Evolutionary conservation across 1,140 invertebrate species (phyloP).

Genomic region (Tetraneura akinire): DNA sequence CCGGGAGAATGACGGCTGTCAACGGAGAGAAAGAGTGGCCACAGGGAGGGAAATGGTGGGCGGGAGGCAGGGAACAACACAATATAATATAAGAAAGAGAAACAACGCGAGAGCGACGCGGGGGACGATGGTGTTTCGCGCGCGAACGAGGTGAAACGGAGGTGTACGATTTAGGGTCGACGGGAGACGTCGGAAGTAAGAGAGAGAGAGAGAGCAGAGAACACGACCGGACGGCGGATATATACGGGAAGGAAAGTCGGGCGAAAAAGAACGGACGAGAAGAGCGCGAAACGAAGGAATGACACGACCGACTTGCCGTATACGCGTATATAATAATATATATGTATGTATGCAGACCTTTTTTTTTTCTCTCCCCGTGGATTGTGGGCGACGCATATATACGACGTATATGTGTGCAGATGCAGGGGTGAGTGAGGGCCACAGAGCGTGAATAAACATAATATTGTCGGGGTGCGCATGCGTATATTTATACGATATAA

Average conservation of each 20-base stretch:
- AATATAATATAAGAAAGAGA: neutral
- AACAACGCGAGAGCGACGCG: neutral
- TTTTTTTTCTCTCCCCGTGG: slow-evolving; percentile 6
- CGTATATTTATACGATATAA: neutral
- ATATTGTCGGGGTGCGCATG: slow-evolving; percentile 35
- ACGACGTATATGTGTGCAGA: too few relatives aligned
- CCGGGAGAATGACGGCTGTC: slow-evolving; percentile 49
- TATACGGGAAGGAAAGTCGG: too few relatives aligned
- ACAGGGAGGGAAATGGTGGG: neutral
- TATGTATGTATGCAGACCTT: neutral
- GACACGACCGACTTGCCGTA: slow-evolving; percentile 23
- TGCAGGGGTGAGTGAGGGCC: neutral
- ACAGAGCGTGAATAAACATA: slow-evolving; percentile 49
- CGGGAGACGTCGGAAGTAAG: too few relatives aligned
- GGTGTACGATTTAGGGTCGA: too few relatives aligned
- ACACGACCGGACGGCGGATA: too few relatives aligned
- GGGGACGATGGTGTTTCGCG: too few relatives aligned
- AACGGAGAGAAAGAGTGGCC: slow-evolving; percentile 13
- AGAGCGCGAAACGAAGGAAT: slow-evolving; percentile 20
- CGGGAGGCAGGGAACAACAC: neutral
- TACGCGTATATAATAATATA: too few relatives aligned
- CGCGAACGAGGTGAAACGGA: too few relatives aligned
- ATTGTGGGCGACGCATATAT: neutral
- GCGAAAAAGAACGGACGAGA: neutral
- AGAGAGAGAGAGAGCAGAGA: too few relatives aligned